A percentile compares a stretch with the other conserved stretches of the same genome.
Evolutionary conservation across 2,797 vertebrate species (phyloP).

Genomic region (Ctenosaura bakeri): DNA sequence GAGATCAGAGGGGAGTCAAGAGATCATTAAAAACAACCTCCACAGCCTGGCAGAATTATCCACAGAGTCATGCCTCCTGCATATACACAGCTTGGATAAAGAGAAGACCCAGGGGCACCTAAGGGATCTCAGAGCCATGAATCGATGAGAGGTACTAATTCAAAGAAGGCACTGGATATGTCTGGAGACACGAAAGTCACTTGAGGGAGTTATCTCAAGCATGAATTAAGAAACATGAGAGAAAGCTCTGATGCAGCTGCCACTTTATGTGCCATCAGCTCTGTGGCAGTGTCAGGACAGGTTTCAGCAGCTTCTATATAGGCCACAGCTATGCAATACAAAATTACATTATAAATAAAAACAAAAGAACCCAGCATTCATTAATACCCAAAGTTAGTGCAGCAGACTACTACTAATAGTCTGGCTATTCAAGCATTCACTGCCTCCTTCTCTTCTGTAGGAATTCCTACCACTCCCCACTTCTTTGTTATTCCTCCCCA

Average conservation of each 20-base stretch:
- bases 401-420: not conserved
- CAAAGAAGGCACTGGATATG: not conserved
- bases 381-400: not conserved
- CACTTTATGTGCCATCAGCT: conserved; percentile 22
- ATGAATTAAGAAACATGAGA: not conserved
- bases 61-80: not conserved
- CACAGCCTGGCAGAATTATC: not conserved
- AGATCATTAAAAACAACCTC: not conserved
- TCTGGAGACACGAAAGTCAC: not conserved
- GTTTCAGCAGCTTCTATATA: conserved; percentile 34
- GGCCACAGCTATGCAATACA: conserved; percentile 42
- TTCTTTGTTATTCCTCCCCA: not conserved
- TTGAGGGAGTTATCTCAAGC: not conserved
- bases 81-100: not conserved
- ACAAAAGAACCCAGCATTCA: conserved; percentile 11
- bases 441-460: not conserved
- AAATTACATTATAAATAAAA: accelerated
- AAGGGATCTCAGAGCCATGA: not conserved
- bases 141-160: conserved; percentile 16
- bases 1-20: not conserved
- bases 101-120: not conserved
- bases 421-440: not conserved
- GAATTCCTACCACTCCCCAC: not conserved
- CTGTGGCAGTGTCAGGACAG: conserved; percentile 14
- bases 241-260: conserved; percentile 4